Evolutionary conservation across 2,113 vertebrate genomes (phyloP), one percentile per base, ranked within the genome.

Genomic region (Vimba vimba): DNA sequence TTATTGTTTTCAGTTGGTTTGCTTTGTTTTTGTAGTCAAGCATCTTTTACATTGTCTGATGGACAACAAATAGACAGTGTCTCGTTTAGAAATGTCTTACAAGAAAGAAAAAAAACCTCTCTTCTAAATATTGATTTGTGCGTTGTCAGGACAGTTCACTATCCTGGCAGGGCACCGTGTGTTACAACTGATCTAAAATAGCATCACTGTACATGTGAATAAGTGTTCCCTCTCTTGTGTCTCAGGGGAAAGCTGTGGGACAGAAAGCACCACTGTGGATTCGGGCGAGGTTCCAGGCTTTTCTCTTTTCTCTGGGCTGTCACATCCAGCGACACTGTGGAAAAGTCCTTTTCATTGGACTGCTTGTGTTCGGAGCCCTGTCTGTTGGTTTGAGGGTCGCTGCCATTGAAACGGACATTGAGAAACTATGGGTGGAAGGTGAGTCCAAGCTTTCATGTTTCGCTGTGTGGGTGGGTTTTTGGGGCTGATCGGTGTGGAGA

Each of bases 341-440:
- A 91, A 99, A 99, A 94, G 97, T 99, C 80, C 97, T 99, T 87
- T 99, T 99, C 94, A 95, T 98, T 84, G 98, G 98, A 91, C 96
- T 99, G 89, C 93, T 99, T 92, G 95, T 97, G 76, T 98, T 99
- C 75, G 97, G 98, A 85, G 97, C 97, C 85, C 94, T 99, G 91
- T 97, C 97, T 23, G 96, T 99, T 90, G 98, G 98, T 82, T 96
- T 99, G 87, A 95, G 97, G 25, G 95, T 98, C 36, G 97, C 97
- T 57, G 93, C 96, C 92, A 96, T 99, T 89, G 98, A 99, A 94
- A 99, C 98, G 8, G 97, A 99, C 95, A 97, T 99, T 84, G 98
- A 99, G 88, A 95, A 97, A 90, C 97, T 99, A 79, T 99, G 98
- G 98, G 98, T 99, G 89, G 97, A 99, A 98, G 97, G 98, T 99